These are phyloP conservation scores for Torymus aiolomorphi DNA, from an alignment of 2,888 invertebrate species.

Conservation along the genomic window DNA sequence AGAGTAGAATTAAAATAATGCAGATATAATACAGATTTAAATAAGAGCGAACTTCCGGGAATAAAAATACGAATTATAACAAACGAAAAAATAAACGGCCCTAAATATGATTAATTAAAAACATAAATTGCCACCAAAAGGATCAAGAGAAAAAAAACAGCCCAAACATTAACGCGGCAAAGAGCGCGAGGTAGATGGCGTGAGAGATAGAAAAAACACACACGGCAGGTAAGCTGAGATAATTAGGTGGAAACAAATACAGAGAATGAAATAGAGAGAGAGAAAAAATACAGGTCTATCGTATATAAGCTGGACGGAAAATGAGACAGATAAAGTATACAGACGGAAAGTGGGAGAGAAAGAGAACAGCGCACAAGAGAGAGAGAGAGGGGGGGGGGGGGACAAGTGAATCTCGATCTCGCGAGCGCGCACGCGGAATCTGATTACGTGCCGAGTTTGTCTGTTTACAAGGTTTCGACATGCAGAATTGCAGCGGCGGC, in stretches of 20 bases:
- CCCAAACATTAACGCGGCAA: too few relatives aligned
- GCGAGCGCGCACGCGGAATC: constrained; percentile 10
- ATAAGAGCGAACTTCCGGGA: not conserved
- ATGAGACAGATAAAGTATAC: not conserved
- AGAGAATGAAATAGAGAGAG: not conserved
- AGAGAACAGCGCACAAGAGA: not conserved
- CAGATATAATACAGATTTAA: not conserved
- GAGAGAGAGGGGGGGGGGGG: not conserved
- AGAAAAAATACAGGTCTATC: not conserved
- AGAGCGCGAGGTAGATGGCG: too few relatives aligned
- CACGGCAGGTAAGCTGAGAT: constrained; percentile 11
- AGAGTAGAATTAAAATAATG: too few relatives aligned
- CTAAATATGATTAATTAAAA: not conserved
- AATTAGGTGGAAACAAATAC: constrained; percentile 27
- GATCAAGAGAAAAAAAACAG: not conserved
- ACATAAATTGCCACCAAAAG: not conserved
- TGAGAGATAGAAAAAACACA: not conserved
- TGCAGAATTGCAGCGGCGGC: not conserved
- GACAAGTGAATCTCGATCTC: constrained; percentile 1
- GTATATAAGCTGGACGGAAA: too few relatives aligned
- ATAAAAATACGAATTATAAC: not conserved
- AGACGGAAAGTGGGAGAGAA: not conserved
- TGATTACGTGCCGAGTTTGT: constrained; percentile 39
- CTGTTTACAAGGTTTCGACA: constrained; percentile 39
- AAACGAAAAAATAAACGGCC: not conserved